Base-by-base conservation (phyloP, 2,888 invertebrate species). In the Linnaemya vulpina region DNA sequence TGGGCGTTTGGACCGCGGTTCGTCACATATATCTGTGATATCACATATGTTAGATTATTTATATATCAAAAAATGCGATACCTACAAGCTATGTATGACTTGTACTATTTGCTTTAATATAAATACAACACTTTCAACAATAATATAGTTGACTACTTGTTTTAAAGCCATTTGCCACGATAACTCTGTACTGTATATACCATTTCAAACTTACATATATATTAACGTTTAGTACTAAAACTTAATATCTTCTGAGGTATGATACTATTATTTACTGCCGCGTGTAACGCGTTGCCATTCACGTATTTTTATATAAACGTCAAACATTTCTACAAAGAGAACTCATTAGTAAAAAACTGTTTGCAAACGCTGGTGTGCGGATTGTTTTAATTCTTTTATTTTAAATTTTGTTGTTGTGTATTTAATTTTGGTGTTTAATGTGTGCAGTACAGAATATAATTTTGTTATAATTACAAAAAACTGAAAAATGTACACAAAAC, bases 381-480 rank as follows among this genome's bases (percentile, higher is more conserved):
- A 20, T 17, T 75, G 35, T 46, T 74, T 80, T 74, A 58, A 13
- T 49, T 40, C 13, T 74, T 80, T 40, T 67, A 73, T 67, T 78
- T 79, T 83, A 20, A 73, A 53, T 79, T 68, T 74, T 67, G 63
- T 71, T 68, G 58, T 71, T 70, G 65, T 71, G 55, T 17, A 43
- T 68, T 75, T 67, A 60, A n/a, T 62, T 75, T 68, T 76, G 17
- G 63, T 60, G 55, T 65, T 78, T 63, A 58, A 58, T 76, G 62
- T 67, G 35, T 60, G 43, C 35, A 68, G 51, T 35, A 60, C 20
- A 40, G 58, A 53, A 13, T 49, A 35, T 55, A 46, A 60, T 60
- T 67, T 15, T 1, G 20, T 74, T 80, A 4, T 22, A 43, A 35
- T 15, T 2, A n/a, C 13, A 40, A 62, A 15, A 53, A 13, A 46